Percentiles rank a stretch among this genome's conserved stretches.
These are phyloP conservation scores for Erethizon dorsatum DNA, from an alignment of 2,797 vertebrate species.

Conservation along the genomic window DNA sequence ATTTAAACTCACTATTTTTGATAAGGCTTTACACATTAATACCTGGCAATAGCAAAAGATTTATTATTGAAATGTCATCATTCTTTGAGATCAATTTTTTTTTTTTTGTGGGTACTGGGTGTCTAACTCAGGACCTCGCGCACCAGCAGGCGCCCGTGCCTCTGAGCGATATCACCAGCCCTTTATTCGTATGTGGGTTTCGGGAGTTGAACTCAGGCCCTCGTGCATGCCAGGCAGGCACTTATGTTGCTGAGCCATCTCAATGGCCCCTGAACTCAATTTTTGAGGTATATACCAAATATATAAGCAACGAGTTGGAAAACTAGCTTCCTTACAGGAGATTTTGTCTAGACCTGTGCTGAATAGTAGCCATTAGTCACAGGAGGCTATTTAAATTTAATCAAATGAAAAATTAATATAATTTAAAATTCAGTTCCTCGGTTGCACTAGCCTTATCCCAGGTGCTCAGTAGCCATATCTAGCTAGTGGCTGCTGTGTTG, in stretches of 20 bases:
- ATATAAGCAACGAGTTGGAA: conserved; percentile 35
- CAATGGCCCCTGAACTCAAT: neutral
- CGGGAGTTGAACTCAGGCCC: too few relatives aligned
- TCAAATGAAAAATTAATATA: conserved; percentile 49
- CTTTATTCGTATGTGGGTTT: too few relatives aligned
- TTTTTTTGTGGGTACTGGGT: too few relatives aligned
- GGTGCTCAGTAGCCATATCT: neutral
- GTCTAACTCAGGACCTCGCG: too few relatives aligned
- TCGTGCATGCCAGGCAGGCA: too few relatives aligned
- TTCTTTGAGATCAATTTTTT: conserved; percentile 53
- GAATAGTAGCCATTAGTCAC: neutral
- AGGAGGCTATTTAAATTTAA: conserved; percentile 55
- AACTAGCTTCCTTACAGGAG: conserved; percentile 29
- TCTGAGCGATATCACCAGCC: too few relatives aligned
- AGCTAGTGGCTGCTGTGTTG: neutral
- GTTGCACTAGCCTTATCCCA: neutral
- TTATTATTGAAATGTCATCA: conserved; percentile 27
- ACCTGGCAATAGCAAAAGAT: conserved; percentile 30
- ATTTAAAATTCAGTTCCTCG: conserved; percentile 21
- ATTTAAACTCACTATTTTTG: neutral
- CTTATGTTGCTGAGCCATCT: too few relatives aligned
- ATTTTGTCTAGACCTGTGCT: conserved; percentile 3
- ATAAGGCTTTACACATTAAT: neutral
- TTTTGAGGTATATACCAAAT: conserved; percentile 56
- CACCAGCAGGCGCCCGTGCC: too few relatives aligned